A percentile compares a stretch with the other conserved stretches of the same genome.
phyloP scores from a whole-genome alignment of 2,113 vertebrate genomes.

The chimpanzee (Pan troglodytes) region NHGRI_mPanTro3-v2.1_pri NC_086015.1:159622001-159622500 shows the following conservation, averaged over 20 bases:
- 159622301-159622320: neutral
- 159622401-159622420: neutral
- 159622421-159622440: neutral
- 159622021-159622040: neutral
- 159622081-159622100: neutral
- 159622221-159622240: neutral
- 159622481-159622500: neutral
- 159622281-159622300: constrained; percentile 5
- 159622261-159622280: neutral
- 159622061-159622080: neutral
- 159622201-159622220: constrained; percentile 8
- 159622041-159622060: neutral
- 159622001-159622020: neutral
- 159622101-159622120: neutral
- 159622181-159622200: neutral
- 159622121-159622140: constrained; percentile 4
- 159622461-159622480: neutral
- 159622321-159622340: neutral
- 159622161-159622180: neutral
- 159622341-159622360: neutral
- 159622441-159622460: neutral
- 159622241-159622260: neutral
- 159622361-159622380: neutral
- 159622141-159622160: neutral
- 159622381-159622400: neutral